Base-by-base conservation (phyloP, 2,113 vertebrate species). In the Hypocryptadius cinnamomeus region DNA sequence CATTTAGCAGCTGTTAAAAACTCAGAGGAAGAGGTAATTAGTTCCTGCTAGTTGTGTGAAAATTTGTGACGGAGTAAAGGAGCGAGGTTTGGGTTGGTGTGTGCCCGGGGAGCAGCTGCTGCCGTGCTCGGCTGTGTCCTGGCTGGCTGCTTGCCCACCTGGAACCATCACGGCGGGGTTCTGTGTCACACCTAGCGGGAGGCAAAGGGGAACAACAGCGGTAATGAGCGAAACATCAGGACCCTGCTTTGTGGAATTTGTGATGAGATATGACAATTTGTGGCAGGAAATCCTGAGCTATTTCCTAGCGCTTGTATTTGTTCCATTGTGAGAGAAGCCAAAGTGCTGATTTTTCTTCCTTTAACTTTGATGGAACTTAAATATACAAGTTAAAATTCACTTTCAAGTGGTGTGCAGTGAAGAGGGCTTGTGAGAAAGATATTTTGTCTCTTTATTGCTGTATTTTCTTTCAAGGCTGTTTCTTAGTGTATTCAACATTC, bases 121-220 rank as follows among this genome's bases (percentile, higher is more conserved):
- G 82, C 60, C 3, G 6, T 25, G 65, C 83, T 48, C 2, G 15
- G 76, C 61, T 6, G 39, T 12, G 4, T 50, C 16, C 53, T 47
- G 66, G 35, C n/a, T 0, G 0, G 54, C 42, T 7, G 7, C 37
- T 56, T 9, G 68, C 28, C 23, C 60, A 4, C 25, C 39, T 54
- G 80, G 68, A 72, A 3, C 59, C 3, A 1, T 61, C 19, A 0
- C 21, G 0, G 37, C 0, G 0, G 35, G 31, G 13, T 28, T 37
- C 79, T 27, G 12, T 11, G 37, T n/a, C 10, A 5, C 28, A 25
- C 60, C 24, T 18, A 1, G 6, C 6, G 33, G 24, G 54, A 56
- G 24, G 9, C 25, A 23, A 10, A 19, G 54, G 39, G 15, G 16
- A 85, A 1, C 47, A 8, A n/a, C 20, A 3, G 27, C 3, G 1